Conservation (phyloP, 2,888 invertebrate species). For the Acanthosoma haemorrhoidale region DNA sequence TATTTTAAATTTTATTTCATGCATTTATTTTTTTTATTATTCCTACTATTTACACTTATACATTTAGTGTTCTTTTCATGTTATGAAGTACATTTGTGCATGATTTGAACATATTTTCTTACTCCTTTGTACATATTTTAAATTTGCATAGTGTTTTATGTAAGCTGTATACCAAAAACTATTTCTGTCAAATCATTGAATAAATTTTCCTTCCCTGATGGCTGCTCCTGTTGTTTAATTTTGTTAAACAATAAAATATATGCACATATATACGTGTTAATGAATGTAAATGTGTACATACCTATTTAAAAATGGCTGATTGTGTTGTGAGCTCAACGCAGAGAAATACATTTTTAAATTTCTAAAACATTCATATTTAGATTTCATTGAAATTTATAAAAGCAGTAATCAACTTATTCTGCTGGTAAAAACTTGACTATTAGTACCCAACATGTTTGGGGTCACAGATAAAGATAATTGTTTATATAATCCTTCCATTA, state of each 20-base stretch:
- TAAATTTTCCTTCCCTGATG: too few species aligned
- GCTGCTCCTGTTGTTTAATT: not conserved
- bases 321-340: too few species aligned
- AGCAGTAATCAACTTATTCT: too few species aligned
- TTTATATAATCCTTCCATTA: too few species aligned
- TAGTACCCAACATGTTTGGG: too few species aligned
- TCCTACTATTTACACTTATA: not conserved
- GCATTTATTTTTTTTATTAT: constrained; percentile 11
- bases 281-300: not conserved
- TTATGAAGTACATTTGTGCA: constrained; percentile 17
- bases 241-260: not conserved
- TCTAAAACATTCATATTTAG: too few species aligned
- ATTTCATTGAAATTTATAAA: too few species aligned
- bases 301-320: too few species aligned
- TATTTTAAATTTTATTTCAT: not conserved
- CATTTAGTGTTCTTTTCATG: constrained; percentile 9
- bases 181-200: not conserved
- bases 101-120: not conserved
- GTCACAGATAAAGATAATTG: too few species aligned
- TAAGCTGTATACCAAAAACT: not conserved
- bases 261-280: not conserved
- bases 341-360: too few species aligned
- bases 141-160: not conserved
- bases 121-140: constrained; percentile 7
- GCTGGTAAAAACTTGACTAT: too few species aligned